Conservation (phyloP, 2,888 invertebrate genomes). For the Aspidiotus destructor region DNA sequence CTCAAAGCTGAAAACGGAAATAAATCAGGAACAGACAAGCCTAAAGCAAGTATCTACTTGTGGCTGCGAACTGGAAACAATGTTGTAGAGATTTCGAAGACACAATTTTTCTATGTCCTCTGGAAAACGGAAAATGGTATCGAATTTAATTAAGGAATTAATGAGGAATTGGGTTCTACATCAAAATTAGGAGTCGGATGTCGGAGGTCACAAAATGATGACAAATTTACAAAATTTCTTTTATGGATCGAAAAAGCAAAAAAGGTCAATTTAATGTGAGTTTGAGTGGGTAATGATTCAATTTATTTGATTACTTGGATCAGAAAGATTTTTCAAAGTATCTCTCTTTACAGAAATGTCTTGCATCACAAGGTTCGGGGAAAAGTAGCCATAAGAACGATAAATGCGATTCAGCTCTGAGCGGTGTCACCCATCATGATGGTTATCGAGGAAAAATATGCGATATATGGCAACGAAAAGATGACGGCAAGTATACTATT, state of each 20-base stretch:
- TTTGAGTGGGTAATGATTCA: neutral
- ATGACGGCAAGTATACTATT: constrained; percentile 9
- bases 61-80: too few species aligned
- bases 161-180: too few species aligned
- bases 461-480: constrained; percentile 29
- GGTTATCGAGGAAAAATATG: constrained; percentile 30
- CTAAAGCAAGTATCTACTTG: too few species aligned
- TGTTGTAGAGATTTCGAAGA: too few species aligned
- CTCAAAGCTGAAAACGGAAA: too few species aligned
- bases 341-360: constrained; percentile 18
- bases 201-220: constrained; percentile 21
- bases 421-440: constrained; percentile 26
- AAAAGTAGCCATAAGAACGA: constrained; percentile 3
- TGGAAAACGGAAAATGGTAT: too few species aligned
- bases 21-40: too few species aligned
- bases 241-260: constrained; percentile 32
- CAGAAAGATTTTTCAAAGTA: neutral
- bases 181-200: too few species aligned
- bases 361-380: constrained; percentile 21
- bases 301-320: neutral
- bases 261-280: constrained; percentile 27
- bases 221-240: constrained; percentile 21
- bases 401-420: constrained; percentile 22
- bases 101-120: too few species aligned
- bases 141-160: too few species aligned